Base-by-base conservation (phyloP, 2,888 invertebrate genomes). In the Cephus sareptanus region DNA sequence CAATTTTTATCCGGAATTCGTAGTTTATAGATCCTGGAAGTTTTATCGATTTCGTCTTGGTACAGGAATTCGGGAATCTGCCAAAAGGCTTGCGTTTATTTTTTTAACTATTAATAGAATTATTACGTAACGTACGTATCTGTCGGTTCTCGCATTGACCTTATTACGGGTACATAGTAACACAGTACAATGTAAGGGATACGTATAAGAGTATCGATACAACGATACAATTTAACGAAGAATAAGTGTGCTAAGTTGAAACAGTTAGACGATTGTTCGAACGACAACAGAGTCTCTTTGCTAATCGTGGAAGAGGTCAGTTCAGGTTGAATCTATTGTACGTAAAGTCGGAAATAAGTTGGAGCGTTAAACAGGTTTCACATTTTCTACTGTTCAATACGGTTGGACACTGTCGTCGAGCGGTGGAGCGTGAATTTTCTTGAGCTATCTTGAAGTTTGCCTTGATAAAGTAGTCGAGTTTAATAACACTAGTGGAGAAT, bases 341-440 rank as follows among this genome's bases (percentile, higher is more conserved):
- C 35, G n/a, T 31, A 73, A 56, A 1, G 40, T 15, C 31, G 4
- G 34, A 13, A 15, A 15, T 13, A 34, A 33, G 30, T 69, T 31
- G 11, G 35, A 68, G 75, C 81, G 37, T 74, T 73, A 75, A 80
- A 79, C 77, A 73, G 76, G 76, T 76, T 78, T 76, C 33, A 74
- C 73, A 31, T 13, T 69, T 80, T 31, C 15, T 71, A 69, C 71
- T 69, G 71, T 31, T 13, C 69, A 30, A 34, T 68, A 34, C 56
- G 73, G 77, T 77, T 76, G 76, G 79, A 80, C 77, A 79, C 79
- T 87, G 87, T 87, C 84, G 83, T 83, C 86, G 86, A 84, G 83
- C 82, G 83, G 77, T 9, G 23, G 2, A 56, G 23, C 40, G 23
- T 56, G 23, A 56, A 56, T 56, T 56, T 6, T 23, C 40, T 23